Evolutionary conservation across 2,888 invertebrate genomes (phyloP), one percentile per base, ranked within the genome.

Genomic region (Frankliniella fusca): DNA sequence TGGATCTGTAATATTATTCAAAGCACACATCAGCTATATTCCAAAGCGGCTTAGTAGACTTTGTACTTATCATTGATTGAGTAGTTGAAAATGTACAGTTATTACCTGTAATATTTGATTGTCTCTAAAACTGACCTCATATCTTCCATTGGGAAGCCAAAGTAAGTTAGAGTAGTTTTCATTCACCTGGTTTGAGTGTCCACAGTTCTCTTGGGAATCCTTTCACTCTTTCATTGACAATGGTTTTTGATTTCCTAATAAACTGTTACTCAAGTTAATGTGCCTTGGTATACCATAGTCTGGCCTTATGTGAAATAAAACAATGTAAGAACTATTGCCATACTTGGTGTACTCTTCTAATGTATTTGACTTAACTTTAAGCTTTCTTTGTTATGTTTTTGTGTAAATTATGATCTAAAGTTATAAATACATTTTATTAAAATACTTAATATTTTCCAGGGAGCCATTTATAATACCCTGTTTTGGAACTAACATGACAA

Each of bases 11-110:
- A 27, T 76, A 27, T 76, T 76, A 27, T 76, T 76, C 70, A 76
- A 76, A 76, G 70, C 70, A 76, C 70, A 76, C 70, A 76, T 76
- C 70, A 76, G 70, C 70, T 76, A 76, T 27, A 76, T 76, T 76
- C 70, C 70, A 76, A 76, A 76, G 70, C 70, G 27, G 70, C 70
- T 23, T 76, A 23, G 70, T 76, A 76, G 70, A 76, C 8, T 23
- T 76, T 76, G 70, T 76, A 76, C 70, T 76, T 76, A 76, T 27
- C 23, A 23, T 76, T 76, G 70, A 76, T 76, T 76, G 70, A 76
- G 70, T 76, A 76, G 70, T 76, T 27, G 70, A 76, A 10, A 27
- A 76, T 76, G 70, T 76, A 76, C 70, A 76, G 38, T 76, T 76
- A 76, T 76, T 61, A 27, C 23, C 23, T 76, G 70, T 76, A 76